Conservation (phyloP, 2,888 invertebrate genomes). For the Perizoma flavofasciatum region DNA sequence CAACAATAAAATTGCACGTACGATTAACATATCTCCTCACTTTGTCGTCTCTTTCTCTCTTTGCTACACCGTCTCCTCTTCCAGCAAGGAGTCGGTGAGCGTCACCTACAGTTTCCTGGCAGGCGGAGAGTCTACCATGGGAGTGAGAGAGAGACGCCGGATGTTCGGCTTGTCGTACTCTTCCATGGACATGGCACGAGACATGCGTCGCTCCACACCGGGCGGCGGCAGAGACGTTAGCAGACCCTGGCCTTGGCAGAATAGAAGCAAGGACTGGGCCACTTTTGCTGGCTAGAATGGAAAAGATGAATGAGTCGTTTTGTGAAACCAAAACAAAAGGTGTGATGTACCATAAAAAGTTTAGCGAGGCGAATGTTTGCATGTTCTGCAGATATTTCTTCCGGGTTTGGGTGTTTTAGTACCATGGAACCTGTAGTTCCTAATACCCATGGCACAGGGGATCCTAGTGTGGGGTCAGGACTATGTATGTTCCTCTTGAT, state of each 20-base stretch:
- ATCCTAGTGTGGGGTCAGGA: no score
- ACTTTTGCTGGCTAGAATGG: conserved; percentile 91
- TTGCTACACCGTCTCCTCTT: conserved; percentile 51
- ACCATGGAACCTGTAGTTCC: no score
- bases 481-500: no score
- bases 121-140: conserved; percentile 67
- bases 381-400: no score
- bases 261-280: conserved; percentile 92
- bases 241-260: conserved; percentile 94
- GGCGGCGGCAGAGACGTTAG: conserved; percentile 92
- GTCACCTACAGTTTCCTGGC: conserved; percentile 64
- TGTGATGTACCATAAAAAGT: no score
- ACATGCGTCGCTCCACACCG: conserved; percentile 89
- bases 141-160: conserved; percentile 87
- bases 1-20: neutral
- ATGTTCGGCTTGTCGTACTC: conserved; percentile 93
- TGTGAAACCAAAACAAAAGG: no score
- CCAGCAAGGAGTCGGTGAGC: conserved; percentile 48
- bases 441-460: no score
- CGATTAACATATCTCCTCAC: neutral
- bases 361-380: no score
- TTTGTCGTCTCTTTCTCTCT: neutral
- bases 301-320: conserved; percentile 6
- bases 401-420: no score
- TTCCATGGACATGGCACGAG: conserved; percentile 90